Evolutionary conservation across 2,888 invertebrate species (phyloP), one percentile per base, ranked within the genome.

Genomic region (Chaetoderma sp.): DNA sequence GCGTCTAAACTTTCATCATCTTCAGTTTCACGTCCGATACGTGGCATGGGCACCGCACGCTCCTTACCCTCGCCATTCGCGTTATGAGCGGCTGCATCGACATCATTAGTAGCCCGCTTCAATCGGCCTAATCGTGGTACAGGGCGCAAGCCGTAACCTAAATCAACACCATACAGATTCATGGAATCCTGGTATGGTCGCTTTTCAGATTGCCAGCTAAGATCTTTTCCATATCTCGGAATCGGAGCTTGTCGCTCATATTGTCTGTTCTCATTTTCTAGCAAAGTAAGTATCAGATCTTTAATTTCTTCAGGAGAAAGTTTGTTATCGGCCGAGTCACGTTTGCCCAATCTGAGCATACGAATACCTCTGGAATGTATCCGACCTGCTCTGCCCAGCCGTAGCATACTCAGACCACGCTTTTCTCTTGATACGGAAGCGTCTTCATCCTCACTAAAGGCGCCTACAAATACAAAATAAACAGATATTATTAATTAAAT

Each of bases 261-360:
- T 6, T 25, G 50, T 13, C 28, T 25, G 10, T 50, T 50, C 18
- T 50, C 50, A 5, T 18, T 6, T 13, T 27, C 27, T 25, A 27
- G 28, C 8, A 50, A 18, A 10, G 25, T 10, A 50, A 27, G 28
- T 30, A 50, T 27, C 8, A 50, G 6, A 6, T 50, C 50, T 50
- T 50, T 50, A 27, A 50, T 27, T 13, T 50, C 50, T 13, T 50
- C 50, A 25, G 25, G 28, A 6, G 50, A 27, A 6, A 50, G 50
- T 5, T 6, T 6, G 27, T 50, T 18, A 5, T 27, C 27, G 10
- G 50, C 27, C 10, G 10, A 13, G n/a, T n/a, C n/a, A 25, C 50
- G 50, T 25, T 50, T 50, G 25, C 50, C 50, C 27, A 50, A 30
- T 27, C 50, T 6, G 27, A 50, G 50, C 50, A 50, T 50, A 30